Base-by-base conservation (phyloP, 2,113 vertebrate genomes). In the Saccopteryx leptura region DNA sequence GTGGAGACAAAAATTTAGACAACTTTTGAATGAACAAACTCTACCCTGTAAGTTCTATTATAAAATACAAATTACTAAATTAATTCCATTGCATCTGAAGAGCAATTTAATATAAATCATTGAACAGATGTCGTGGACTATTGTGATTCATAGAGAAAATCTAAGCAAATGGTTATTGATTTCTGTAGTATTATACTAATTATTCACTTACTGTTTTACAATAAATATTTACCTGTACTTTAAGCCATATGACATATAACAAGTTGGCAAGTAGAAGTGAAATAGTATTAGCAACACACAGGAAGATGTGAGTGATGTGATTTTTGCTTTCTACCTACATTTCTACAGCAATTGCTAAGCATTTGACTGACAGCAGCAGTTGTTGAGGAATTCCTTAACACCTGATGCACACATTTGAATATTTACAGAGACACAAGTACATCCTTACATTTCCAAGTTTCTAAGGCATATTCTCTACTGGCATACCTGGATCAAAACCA, bases 1-100 rank as follows among this genome's bases (percentile, higher is more conserved):
- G 24, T 50, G n/a, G 91, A 97, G 96, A 91, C n/a, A 63, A 31
- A 84, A 83, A 92, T 84, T 17, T 95, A 88, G 94, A 92, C 18
- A 2, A 12, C 1, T 74, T 96, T 71, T 7, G 1, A 95, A 76
- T 87, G 87, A 94, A 8, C 0, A 0, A 15, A 71, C 65, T 81
- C n/a, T 92, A 96, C 13, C 56, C 79, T 48, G 9, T 24, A 90
- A 19, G 10, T 96, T 95, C 60, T 46, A 72, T 79, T 39, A 69
- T 75, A 92, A 89, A 96, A 95, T 93, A 94, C 52, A 96, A 88
- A 93, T 89, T 46, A 7, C 23, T 89, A 82, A 87, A 61, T 96
- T 93, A 97, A 95, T 89, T 18, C 23, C 33, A 19, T 28, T 96
- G 31, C 63, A 84, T 92, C 26, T 21, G 14, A 97, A 96, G 68